Evolutionary conservation across 2,888 invertebrate genomes (phyloP), one percentile per base, ranked within the genome.

Genomic region (Chrysotoxum bicinctum): DNA sequence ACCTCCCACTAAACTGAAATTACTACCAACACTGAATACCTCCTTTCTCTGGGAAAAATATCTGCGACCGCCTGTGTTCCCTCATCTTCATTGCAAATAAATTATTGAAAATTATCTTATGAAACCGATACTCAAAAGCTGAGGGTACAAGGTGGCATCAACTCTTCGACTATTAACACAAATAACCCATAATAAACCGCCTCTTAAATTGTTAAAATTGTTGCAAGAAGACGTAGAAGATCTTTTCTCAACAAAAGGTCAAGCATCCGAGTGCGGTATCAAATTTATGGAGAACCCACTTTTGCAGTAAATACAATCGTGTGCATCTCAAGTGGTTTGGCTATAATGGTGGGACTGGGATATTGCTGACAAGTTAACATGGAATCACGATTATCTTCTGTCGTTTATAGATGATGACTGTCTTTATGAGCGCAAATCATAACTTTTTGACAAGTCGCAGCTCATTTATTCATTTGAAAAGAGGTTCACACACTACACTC

Each of bases 161-260:
- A 43, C 69, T 76, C 40, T 23, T 56, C 50, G 70, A 52, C 77
- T 62, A 73, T 82, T 78, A 73, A 73, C 77, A 73, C 77, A 78
- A 77, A 78, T 78, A 82, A 68, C 82, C 73, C 68, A 82, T 54
- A 73, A 82, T 82, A 73, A 78, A 72, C 58, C 58, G 54, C 35
- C 40, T 50, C 66, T 66, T 60, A 77, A 77, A 82, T 66, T 76
- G 48, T 62, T 35, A 21, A 32, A 69, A 56, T 21, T 35, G 56
- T 37, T 79, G 62, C 43, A 73, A 73, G 64, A 45, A 32, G 14
- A 23, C 2, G 23, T 8, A 19, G 14, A 30, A 30, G 3, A 21
- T 62, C n/a, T 62, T 56, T 16, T 30, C 7, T 45, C 4, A 54
- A 16, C 14, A 4, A 83, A 78, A 83, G 82, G 66, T 83, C 60